A percentile compares a stretch with the other conserved stretches of the same genome.
phyloP scores from a whole-genome alignment of 2,113 vertebrate genomes.

The Rafetus swinhoei region DNA sequence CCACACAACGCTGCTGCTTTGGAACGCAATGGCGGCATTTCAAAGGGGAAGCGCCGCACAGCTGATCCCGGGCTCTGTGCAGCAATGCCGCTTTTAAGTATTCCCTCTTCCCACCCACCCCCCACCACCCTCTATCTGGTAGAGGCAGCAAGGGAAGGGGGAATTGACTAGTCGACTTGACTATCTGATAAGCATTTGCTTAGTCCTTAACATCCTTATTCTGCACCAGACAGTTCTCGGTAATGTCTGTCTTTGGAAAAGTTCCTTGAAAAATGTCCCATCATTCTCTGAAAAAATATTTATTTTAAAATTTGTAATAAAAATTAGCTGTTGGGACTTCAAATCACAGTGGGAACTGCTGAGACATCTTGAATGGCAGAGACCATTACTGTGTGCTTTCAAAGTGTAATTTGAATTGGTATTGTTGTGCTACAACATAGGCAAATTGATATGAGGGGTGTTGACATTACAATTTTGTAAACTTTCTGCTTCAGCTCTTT shows the following conservation, averaged over 20 bases:
- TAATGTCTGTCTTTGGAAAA: neutral
- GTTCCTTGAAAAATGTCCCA: neutral
- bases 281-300: neutral
- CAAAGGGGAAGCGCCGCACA: too few relatives aligned
- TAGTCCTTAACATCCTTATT: too few relatives aligned
- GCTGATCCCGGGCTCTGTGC: too few relatives aligned
- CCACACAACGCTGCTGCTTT: too few relatives aligned
- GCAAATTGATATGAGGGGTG: neutral
- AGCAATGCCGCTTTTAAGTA: too few relatives aligned
- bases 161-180: too few relatives aligned
- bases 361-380: neutral
- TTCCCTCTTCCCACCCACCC: too few relatives aligned
- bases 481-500: conserved; percentile 84
- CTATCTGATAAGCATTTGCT: too few relatives aligned
- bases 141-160: too few relatives aligned
- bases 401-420: neutral
- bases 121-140: too few relatives aligned
- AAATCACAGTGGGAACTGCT: neutral
- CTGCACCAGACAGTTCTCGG: too few relatives aligned
- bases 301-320: neutral
- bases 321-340: neutral
- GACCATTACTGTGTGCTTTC: neutral
- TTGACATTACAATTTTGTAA: neutral
- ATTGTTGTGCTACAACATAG: neutral
- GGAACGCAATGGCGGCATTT: too few relatives aligned